phyloP scores from a whole-genome alignment of 2,888 invertebrate species.

The Epinotia brunnichana region DNA sequence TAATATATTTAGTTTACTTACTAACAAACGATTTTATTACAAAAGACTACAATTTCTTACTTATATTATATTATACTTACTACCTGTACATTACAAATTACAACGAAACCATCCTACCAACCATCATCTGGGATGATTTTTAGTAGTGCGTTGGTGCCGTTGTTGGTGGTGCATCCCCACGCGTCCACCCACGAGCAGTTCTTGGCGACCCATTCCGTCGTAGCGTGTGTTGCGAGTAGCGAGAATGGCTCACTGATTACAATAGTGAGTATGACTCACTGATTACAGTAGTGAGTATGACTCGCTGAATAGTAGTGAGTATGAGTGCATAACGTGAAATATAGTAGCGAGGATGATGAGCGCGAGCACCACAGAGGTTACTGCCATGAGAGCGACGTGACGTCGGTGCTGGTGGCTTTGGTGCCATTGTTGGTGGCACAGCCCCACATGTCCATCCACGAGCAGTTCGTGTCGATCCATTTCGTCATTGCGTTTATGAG shows the following conservation, averaged over 20 bases:
- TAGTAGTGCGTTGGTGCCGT: conserved; percentile 67
- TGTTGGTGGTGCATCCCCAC: conserved; percentile 77
- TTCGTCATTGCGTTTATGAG: conserved; percentile 60
- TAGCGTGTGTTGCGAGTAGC: conserved; percentile 22
- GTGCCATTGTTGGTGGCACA: conserved; percentile 74
- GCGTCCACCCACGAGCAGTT: conserved; percentile 80
- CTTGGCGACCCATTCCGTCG: conserved; percentile 70
- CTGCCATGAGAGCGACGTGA: conserved; percentile 89
- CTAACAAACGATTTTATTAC: too few relatives aligned
- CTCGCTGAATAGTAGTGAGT: too few relatives aligned
- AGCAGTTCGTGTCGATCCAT: conserved; percentile 74
- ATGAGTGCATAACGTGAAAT: conserved; percentile 67
- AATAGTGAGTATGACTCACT: too few relatives aligned
- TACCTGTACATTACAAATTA: too few relatives aligned
- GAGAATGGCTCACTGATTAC: too few relatives aligned
- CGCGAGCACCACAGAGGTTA: conserved; percentile 91
- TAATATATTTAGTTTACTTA: too few relatives aligned
- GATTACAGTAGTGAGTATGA: too few relatives aligned
- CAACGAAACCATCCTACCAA: too few relatives aligned
- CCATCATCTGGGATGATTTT: too few relatives aligned
- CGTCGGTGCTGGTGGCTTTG: conserved; percentile 85
- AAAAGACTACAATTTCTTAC: too few relatives aligned
- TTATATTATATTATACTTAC: too few relatives aligned
- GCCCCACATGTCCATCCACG: conserved; percentile 78
- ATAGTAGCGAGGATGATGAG: conserved; percentile 96